A percentile compares a stretch with the other conserved stretches of the same genome.
These are phyloP conservation scores for Adelosebastes latens DNA, from an alignment of 2,797 vertebrate species.

Conservation along the genomic window DNA sequence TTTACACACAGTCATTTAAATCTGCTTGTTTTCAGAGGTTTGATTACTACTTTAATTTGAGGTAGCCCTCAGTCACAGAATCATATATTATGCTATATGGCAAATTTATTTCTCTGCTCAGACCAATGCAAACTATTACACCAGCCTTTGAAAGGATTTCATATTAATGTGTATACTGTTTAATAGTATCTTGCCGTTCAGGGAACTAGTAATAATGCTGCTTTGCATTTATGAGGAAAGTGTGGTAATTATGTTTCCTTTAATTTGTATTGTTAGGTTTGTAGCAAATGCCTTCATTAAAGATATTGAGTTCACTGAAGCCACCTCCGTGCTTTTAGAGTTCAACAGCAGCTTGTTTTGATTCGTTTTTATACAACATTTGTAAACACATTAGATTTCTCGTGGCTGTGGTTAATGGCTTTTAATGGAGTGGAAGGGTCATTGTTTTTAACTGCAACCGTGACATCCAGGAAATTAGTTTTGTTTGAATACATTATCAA, in stretches of 20 bases:
- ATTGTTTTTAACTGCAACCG: neutral
- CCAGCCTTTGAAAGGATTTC: neutral
- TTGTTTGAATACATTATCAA: neutral
- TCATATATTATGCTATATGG: neutral
- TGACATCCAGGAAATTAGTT: neutral
- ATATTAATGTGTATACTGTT: neutral
- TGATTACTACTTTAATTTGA: slow-evolving; percentile 10
- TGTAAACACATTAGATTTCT: neutral
- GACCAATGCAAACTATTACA: neutral
- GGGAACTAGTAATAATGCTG: slow-evolving; percentile 6
- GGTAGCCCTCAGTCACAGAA: neutral
- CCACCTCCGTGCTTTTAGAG: neutral
- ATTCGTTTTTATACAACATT: neutral
- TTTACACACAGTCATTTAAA: slow-evolving; percentile 6
- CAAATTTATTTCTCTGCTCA: neutral
- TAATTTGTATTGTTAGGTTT: neutral
- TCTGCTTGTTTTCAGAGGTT: slow-evolving; percentile 4
- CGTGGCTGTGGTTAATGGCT: slow-evolving; percentile 7
- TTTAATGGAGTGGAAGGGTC: slow-evolving; percentile 1
- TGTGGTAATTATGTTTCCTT: neutral
- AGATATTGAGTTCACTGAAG: neutral
- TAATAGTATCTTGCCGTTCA: neutral
- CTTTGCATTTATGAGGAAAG: slow-evolving; percentile 2
- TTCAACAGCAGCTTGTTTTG: neutral
- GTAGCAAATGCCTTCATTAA: neutral